These are phyloP conservation scores for Henricia sp. DNA, from an alignment of 53 echinoderm and acorn worm genomes.

Conservation along the genomic window DNA sequence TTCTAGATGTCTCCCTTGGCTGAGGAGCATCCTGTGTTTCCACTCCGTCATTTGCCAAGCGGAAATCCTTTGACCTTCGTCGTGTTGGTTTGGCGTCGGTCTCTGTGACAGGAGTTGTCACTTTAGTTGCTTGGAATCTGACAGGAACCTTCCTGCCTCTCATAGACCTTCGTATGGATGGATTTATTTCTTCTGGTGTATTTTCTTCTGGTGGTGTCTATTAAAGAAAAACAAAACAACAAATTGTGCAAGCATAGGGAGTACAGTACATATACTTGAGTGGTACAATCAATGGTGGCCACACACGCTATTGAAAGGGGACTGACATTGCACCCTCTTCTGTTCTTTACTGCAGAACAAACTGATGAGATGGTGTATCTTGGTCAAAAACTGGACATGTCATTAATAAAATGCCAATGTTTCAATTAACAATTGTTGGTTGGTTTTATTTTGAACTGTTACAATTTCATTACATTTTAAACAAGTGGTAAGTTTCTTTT, in stretches of 20 bases:
- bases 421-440: too few relatives aligned
- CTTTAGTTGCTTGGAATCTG: not conserved
- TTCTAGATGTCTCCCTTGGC: not conserved
- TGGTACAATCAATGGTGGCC: too few relatives aligned
- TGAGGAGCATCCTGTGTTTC: not conserved
- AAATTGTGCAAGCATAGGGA: not conserved
- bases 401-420: too few relatives aligned
- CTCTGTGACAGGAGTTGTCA: constrained; percentile 1
- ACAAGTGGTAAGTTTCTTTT: too few relatives aligned
- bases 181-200: constrained; percentile 12
- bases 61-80: constrained; percentile 42
- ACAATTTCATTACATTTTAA: too few relatives aligned
- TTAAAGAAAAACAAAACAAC: not conserved
- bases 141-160: constrained; percentile 39
- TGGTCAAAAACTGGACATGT: too few relatives aligned
- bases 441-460: too few relatives aligned
- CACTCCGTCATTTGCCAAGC: not conserved
- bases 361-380: too few relatives aligned
- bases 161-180: constrained; percentile 33
- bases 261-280: not conserved
- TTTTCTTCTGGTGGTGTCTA: constrained; percentile 53
- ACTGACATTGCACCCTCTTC: too few relatives aligned
- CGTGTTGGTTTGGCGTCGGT: constrained; percentile 79
- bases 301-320: too few relatives aligned
- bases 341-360: too few relatives aligned